phyloP scores from a whole-genome alignment of 2,888 invertebrate genomes.

The Ecliptopera silaceata region DNA sequence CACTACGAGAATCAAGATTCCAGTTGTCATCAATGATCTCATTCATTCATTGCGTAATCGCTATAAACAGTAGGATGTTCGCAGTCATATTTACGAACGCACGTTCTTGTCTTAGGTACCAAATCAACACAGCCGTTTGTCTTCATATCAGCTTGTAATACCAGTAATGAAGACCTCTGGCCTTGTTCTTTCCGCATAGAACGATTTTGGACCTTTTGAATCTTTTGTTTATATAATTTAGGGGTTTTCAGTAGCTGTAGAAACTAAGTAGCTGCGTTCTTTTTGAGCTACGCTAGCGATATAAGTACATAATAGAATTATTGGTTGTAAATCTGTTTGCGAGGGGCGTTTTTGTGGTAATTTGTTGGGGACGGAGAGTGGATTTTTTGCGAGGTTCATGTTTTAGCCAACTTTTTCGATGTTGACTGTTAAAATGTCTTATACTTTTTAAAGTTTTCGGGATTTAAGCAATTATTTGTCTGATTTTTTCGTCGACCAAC shows the following conservation, averaged over 20 bases:
- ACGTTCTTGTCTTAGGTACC: neutral
- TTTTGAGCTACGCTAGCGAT: constrained; percentile 17
- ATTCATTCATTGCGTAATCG: constrained; percentile 11
- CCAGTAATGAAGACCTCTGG: too few relatives aligned
- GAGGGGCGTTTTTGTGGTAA: constrained; percentile 41
- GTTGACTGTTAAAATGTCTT: constrained; percentile 27
- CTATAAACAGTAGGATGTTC: neutral
- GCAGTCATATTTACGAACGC: neutral
- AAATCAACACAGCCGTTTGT: too few relatives aligned
- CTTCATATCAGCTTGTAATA: too few relatives aligned
- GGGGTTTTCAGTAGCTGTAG: neutral
- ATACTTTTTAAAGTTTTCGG: constrained; percentile 14
- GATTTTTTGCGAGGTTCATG: constrained; percentile 34
- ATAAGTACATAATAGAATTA: constrained; percentile 40
- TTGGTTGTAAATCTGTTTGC: constrained; percentile 42
- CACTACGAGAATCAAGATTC: neutral
- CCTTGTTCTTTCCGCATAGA: too few relatives aligned
- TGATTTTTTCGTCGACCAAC: too few relatives aligned
- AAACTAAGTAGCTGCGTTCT: constrained; percentile 1
- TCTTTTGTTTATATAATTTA: neutral
- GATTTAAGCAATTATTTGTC: neutral
- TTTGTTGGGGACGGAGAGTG: constrained; percentile 34
- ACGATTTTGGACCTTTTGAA: too few relatives aligned
- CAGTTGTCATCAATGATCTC: constrained; percentile 10
- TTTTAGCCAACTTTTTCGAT: constrained; percentile 33